Conservation (phyloP, 1,140 invertebrate species). For the Macrotrachela quadricornifera region DNA sequence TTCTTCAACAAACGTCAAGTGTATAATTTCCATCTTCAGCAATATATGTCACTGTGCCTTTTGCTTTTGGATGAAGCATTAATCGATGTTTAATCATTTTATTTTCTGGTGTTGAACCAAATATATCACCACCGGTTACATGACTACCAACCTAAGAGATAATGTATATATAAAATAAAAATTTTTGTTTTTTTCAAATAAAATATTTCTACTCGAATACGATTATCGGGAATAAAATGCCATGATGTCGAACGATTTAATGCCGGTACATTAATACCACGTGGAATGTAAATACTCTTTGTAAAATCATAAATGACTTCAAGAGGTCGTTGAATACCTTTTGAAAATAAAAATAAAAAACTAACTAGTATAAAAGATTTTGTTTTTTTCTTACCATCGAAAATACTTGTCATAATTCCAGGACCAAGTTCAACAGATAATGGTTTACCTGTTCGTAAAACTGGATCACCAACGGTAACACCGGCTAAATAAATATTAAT, state of each 20-base stretch:
- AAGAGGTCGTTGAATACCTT: constrained; percentile 73
- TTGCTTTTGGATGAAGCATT: constrained; percentile 70
- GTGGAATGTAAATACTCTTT: constrained; percentile 91
- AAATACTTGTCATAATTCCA: constrained; percentile 93
- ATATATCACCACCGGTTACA: constrained; percentile 89
- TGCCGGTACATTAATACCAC: constrained; percentile 79
- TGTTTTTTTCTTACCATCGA: constrained; percentile 53
- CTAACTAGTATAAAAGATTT: too few species aligned
- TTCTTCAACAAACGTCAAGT: constrained; percentile 35
- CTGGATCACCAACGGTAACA: constrained; percentile 94
- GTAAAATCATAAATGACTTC: constrained; percentile 84
- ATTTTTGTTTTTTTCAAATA: background rate
- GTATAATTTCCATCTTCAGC: constrained; percentile 80
- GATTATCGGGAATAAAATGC: constrained; percentile 67
- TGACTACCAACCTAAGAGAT: constrained; percentile 59
- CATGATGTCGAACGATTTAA: constrained; percentile 56
- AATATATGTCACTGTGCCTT: constrained; percentile 82
- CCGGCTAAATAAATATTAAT: constrained; percentile 36
- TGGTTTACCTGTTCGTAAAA: constrained; percentile 87
- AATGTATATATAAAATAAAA: background rate
- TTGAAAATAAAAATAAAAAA: too few species aligned
- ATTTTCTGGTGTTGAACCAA: constrained; percentile 85
- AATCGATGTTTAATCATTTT: constrained; percentile 88
- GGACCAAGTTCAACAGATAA: constrained; percentile 93
- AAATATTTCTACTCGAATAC: constrained; percentile 46